Evolutionary conservation across 2,113 vertebrate genomes (phyloP).

Genomic region (Cairina moschata): DNA sequence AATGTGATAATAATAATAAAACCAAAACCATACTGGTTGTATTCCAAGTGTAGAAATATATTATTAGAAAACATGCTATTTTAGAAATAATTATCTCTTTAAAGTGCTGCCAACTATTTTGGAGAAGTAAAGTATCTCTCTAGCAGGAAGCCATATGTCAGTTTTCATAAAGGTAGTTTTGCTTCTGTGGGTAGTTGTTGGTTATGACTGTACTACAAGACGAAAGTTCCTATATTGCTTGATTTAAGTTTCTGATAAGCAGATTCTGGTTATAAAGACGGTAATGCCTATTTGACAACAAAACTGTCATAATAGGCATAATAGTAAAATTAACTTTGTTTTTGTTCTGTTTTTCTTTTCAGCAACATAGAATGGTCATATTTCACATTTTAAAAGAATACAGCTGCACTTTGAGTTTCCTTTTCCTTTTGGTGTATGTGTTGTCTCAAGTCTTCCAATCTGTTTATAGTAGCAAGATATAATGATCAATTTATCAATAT

Average conservation of each 20-base stretch:
- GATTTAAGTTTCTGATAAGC: constrained; percentile 20
- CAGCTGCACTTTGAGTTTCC: not conserved
- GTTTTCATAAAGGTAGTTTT: constrained; percentile 11
- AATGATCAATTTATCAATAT: not conserved
- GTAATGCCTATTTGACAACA: not conserved
- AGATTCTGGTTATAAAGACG: constrained; percentile 1
- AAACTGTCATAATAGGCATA: not conserved
- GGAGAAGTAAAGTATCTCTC: not conserved
- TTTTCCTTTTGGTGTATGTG: not conserved
- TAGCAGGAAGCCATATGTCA: not conserved
- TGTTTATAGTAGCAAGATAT: not conserved
- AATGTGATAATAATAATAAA: not conserved
- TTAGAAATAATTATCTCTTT: not conserved
- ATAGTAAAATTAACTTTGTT: not conserved
- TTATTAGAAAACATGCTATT: not conserved
- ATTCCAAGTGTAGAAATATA: not conserved
- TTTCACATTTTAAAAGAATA: not conserved
- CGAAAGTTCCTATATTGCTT: constrained; percentile 13
- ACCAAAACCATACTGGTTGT: not conserved
- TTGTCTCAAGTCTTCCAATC: not conserved
- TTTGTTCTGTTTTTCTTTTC: not conserved
- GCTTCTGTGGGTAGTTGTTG: not conserved
- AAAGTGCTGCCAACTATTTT: not conserved
- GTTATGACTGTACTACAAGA: not conserved
- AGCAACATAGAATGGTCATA: not conserved